Percentiles rank a stretch among this genome's conserved stretches.
phyloP scores from a whole-genome alignment of 1,140 invertebrate species.

The Drosophila nigrodunni region DNA sequence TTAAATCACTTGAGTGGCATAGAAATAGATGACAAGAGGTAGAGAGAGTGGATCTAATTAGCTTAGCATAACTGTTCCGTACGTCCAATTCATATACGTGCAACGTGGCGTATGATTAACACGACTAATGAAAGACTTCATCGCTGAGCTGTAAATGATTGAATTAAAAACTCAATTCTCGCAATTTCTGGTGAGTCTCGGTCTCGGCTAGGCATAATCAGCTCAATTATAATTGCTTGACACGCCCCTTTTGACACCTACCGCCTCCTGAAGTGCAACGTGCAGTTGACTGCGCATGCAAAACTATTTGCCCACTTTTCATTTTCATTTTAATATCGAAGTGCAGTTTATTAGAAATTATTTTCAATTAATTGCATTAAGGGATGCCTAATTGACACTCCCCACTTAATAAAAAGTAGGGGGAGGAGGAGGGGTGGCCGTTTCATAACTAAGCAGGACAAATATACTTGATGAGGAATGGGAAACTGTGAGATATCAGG shows the following conservation, averaged over 20 bases:
- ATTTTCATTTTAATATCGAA: conserved; percentile 16
- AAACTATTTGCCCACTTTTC: conserved; percentile 65
- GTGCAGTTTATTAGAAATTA: conserved; percentile 65
- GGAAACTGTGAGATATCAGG: conserved; percentile 23
- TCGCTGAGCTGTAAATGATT: conserved; percentile 72
- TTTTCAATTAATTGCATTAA: conserved; percentile 69
- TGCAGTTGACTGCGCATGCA: conserved; percentile 57
- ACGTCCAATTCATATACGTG: conserved; percentile 44
- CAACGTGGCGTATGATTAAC: conserved; percentile 79
- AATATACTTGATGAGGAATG: conserved; percentile 25
- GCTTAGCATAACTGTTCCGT: conserved; percentile 27
- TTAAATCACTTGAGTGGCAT: conserved; percentile 40
- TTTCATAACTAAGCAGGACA: conserved; percentile 37
- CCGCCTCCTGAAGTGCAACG: not conserved
- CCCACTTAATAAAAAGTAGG: conserved; percentile 39
- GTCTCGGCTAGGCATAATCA: conserved; percentile 53
- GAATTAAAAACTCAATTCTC: conserved; percentile 65
- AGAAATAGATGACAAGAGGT: not conserved
- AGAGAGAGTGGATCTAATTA: conserved; percentile 54
- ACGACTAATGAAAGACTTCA: conserved; percentile 73
- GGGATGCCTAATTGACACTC: conserved; percentile 30
- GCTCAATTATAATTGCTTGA: conserved; percentile 58
- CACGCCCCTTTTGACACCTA: not conserved
- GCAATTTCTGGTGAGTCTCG: conserved; percentile 29
- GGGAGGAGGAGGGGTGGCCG: conserved; percentile 7